phyloP scores from a whole-genome alignment of 2,797 vertebrate genomes.

The Lerista edwardsae region DNA sequence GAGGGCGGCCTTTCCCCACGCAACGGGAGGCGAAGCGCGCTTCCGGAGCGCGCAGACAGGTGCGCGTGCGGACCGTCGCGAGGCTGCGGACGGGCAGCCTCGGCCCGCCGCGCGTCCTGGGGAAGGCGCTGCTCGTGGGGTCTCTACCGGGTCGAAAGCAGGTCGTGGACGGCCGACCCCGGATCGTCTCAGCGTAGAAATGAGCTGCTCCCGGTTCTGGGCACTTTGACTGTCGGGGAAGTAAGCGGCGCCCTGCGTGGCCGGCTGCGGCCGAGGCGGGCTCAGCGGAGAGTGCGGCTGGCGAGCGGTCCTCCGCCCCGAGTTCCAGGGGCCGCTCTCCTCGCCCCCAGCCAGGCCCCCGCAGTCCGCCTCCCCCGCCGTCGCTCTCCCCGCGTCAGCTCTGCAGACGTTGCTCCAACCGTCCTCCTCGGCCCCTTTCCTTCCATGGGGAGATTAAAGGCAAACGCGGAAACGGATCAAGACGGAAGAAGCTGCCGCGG shows the following conservation, averaged over 20 bases:
- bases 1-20: slow-evolving; percentile 80
- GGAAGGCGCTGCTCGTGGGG: too few species aligned
- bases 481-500: slow-evolving; percentile 68
- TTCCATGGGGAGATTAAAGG: slow-evolving; percentile 66
- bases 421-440: slow-evolving; percentile 57
- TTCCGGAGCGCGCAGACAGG: too few species aligned
- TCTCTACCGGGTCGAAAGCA: background rate
- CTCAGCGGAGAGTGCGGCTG: too few species aligned
- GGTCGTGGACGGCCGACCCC: background rate
- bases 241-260: background rate
- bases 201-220: background rate
- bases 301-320: too few species aligned
- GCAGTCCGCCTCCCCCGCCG: background rate
- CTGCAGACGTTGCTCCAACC: slow-evolving; percentile 64
- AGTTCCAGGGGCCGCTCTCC: rapidly evolving
- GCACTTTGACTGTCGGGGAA: background rate
- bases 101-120: too few species aligned
- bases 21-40: slow-evolving; percentile 38
- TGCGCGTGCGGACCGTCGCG: too few species aligned
- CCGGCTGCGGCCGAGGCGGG: too few species aligned
- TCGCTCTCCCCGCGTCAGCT: slow-evolving; percentile 43
- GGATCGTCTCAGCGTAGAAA: background rate
- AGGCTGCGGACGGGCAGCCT: too few species aligned
- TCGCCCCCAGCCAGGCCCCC: background rate
- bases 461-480: slow-evolving; percentile 68